These are phyloP conservation scores for Piaya cayana DNA, from an alignment of 2,113 vertebrate species.

Conservation along the genomic window DNA sequence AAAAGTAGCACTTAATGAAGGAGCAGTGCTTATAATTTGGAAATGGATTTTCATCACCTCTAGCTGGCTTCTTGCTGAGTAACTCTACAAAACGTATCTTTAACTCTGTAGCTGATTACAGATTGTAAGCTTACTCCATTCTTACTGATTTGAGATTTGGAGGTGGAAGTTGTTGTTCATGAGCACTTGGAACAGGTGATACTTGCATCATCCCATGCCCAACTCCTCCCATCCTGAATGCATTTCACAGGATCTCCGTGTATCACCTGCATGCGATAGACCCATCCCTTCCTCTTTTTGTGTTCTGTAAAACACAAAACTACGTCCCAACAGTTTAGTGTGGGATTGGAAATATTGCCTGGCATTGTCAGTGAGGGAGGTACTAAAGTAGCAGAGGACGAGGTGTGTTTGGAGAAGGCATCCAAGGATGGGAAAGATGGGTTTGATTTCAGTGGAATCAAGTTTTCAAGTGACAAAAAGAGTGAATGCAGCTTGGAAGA, in stretches of 20 bases:
- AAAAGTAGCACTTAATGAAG: constrained; percentile 2
- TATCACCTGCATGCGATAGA: background rate
- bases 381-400: background rate
- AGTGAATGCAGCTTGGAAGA: background rate
- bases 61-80: background rate
- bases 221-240: background rate
- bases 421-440: background rate
- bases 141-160: background rate
- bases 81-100: background rate
- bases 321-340: background rate
- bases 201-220: background rate
- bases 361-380: background rate
- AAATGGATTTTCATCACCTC: background rate
- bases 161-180: background rate
- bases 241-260: background rate
- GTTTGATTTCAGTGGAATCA: background rate
- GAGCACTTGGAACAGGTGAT: background rate
- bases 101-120: background rate
- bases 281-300: background rate
- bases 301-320: background rate
- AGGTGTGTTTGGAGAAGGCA: background rate
- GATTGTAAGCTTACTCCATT: background rate
- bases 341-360: background rate
- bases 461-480: background rate
- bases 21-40: background rate